These are phyloP conservation scores for Gila robusta DNA, from an alignment of 2,797 vertebrate species.

Conservation along the genomic window DNA sequence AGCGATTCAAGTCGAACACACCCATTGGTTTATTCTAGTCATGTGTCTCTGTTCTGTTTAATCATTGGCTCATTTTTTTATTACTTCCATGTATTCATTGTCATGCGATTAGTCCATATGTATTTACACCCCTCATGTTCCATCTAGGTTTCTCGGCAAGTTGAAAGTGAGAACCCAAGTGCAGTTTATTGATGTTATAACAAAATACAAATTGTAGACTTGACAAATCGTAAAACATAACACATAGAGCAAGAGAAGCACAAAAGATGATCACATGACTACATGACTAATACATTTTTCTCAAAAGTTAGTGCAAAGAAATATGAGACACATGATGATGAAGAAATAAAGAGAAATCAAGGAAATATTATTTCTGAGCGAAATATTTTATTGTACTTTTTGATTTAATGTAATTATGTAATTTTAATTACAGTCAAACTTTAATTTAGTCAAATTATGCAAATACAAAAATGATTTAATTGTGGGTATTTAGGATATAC, in stretches of 20 bases:
- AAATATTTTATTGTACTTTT: neutral
- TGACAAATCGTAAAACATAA: neutral
- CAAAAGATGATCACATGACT: no score
- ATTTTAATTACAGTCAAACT: no score
- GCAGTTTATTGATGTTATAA: neutral
- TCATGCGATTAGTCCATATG: neutral
- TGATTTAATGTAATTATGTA: no score
- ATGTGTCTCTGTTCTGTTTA: neutral
- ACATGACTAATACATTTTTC: no score
- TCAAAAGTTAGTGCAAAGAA: neutral
- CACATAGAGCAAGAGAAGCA: no score
- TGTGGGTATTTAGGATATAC: neutral
- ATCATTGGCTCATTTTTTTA: neutral
- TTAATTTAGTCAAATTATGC: neutral
- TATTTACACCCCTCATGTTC: neutral
- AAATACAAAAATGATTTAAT: neutral
- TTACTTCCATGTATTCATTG: neutral
- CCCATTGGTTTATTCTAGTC: no score
- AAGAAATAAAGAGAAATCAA: neutral
- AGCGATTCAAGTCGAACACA: no score
- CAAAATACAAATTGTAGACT: neutral
- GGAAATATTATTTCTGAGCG: neutral
- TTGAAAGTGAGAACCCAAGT: neutral
- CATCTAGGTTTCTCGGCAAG: neutral
- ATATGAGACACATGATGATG: neutral